Evolutionary conservation across 2,888 invertebrate genomes (phyloP), one percentile per base, ranked within the genome.

Genomic region (Tetranychus truncatus): DNA sequence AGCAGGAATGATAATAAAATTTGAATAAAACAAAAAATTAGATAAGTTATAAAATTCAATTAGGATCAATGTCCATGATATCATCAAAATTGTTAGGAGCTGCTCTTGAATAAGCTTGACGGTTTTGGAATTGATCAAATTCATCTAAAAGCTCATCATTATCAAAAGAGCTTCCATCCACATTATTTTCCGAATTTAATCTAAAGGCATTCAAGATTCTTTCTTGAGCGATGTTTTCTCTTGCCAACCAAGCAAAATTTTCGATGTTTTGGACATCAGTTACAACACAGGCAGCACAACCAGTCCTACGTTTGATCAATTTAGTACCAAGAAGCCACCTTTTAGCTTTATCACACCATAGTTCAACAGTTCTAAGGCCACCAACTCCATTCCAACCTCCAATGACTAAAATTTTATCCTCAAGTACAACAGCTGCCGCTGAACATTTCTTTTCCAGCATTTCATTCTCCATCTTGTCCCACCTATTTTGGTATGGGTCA

Each of bases 391-490:
- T 65, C 73, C 73, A 73, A 21, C 73, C 73, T 65, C 73, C 73
- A 21, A 73, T 73, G 2, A 73, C 65, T 18, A 65, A 21, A 24
- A 73, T 73, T 55, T 73, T 73, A n/a, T 55, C 73, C 1, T 66
- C 73, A 9, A 73, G 21, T 1, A 73, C 73, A 73, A 73, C 73
- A 11, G 73, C 73, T 11, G 73, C 55, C 7, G 73, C 46, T 9
- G n/a, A 24, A 73, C 73, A 73, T 21, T 73, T 73, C 21, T 73
- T 73, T 24, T 73, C 73, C n/a, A 73, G 18, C 73, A 73, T 73
- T 20, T 73, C 73, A 11, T 55, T 45, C 21, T 73, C 73, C 7
- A 73, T 21, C 8, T 20, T 15, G 5, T n/a, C 20, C 73, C 73
- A 73, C 34, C 11, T n/a, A 24, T 73, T 34, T 8, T n/a, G 9